Percentiles rank a stretch among this genome's conserved stretches.
These are phyloP conservation scores for Phytoseiulus persimilis DNA, from an alignment of 2,888 invertebrate genomes.

Conservation along the genomic window DNA sequence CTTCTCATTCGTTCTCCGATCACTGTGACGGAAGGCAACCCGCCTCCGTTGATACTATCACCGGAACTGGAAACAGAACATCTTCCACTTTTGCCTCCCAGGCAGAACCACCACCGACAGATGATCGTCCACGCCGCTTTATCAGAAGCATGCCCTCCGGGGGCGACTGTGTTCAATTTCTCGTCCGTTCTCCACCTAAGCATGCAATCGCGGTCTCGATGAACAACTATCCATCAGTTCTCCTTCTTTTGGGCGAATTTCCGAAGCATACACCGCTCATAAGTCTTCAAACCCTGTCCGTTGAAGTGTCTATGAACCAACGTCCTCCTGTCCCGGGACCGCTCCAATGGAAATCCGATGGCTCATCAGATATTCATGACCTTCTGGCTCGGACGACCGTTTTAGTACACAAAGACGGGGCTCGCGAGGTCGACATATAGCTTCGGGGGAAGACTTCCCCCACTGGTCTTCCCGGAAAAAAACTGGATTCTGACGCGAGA, in stretches of 20 bases:
- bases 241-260: too few relatives aligned
- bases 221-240: too few relatives aligned
- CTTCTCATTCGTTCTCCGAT: background rate
- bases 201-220: too few relatives aligned
- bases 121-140: background rate
- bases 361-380: background rate
- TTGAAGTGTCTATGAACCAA: too few relatives aligned
- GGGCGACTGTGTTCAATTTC: background rate
- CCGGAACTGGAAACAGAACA: background rate
- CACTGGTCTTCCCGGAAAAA: too few relatives aligned
- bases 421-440: background rate
- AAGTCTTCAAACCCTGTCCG: too few relatives aligned
- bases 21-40: background rate
- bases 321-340: too few relatives aligned
- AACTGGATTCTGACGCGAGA: too few relatives aligned
- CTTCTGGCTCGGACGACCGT: background rate
- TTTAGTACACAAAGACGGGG: background rate
- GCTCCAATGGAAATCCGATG: background rate
- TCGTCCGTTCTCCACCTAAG: background rate
- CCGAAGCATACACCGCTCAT: too few relatives aligned
- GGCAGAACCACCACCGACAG: background rate
- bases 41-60: background rate
- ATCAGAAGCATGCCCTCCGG: background rate
- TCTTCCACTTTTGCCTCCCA: background rate
- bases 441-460: background rate